A percentile compares a stretch with the other conserved stretches of the same genome.
phyloP scores from a whole-genome alignment of 2,888 invertebrate genomes.

The Eupithecia subfuscata region DNA sequence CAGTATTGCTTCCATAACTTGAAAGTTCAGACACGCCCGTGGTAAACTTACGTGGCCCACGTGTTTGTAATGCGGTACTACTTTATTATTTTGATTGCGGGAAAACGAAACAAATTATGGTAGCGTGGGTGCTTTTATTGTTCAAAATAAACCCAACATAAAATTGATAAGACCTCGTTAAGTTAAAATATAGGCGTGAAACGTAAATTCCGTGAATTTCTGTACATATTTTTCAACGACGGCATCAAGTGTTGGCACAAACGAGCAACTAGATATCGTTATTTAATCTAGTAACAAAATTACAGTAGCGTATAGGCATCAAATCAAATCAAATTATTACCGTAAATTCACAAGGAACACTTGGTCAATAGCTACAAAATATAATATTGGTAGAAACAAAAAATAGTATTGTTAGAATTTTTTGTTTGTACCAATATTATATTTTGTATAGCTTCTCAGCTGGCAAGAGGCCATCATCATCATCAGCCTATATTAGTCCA shows the following conservation, averaged over 20 bases:
- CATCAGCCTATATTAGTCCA: too few species aligned
- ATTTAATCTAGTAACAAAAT: neutral
- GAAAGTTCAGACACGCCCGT: neutral
- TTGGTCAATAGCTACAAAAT: too few species aligned
- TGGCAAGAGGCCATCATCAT: too few species aligned
- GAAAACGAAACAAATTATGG: neutral
- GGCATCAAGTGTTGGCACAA: neutral
- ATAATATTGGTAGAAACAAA: too few species aligned
- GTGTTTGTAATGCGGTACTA: neutral
- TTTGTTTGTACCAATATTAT: too few species aligned
- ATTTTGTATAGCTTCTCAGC: too few species aligned
- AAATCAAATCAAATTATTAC: too few species aligned
- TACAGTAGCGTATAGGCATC: neutral
- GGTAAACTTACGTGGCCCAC: neutral
- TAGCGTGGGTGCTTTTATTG: neutral
- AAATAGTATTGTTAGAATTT: too few species aligned
- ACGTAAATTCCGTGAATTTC: conserved; percentile 4
- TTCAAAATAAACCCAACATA: conserved; percentile 1
- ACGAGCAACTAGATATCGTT: neutral
- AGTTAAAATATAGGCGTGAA: conserved; percentile 14
- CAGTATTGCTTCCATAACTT: too few species aligned
- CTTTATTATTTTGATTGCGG: neutral
- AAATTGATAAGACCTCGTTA: conserved; percentile 6
- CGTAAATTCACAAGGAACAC: too few species aligned
- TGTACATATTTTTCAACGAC: conserved; percentile 13